Evolutionary conservation across 2,797 vertebrate genomes (phyloP), one percentile per base, ranked within the genome.

Genomic region (Petrocephalus schoutedeni): DNA sequence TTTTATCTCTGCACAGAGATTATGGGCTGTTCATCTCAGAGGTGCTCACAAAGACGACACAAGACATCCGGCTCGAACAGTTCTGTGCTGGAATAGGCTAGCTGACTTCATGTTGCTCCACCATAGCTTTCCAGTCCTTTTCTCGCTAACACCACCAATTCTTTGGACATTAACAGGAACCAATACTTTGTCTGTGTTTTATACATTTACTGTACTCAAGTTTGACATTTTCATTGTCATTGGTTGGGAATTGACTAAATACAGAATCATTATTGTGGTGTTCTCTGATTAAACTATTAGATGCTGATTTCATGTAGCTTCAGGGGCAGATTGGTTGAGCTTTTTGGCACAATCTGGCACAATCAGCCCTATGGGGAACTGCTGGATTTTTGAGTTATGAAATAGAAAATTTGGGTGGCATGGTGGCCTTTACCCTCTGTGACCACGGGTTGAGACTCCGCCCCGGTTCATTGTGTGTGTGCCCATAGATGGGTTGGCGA

Each of bases 1-100:
- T 89, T 87, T 90, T 89, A 91, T 92, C 91, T 90, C 16, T 84
- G 85, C 80, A 67, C 71, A 85, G 86, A 90, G 58, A 88, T 90
- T 84, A 90, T 45, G 64, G 89, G 51, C 58, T 36, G n/a, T 54
- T 41, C 9, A 14, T 82, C 80, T 23, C 49, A 19, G 41, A 16
- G 10, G 16, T 56, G 21, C 51, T 57, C 21, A 57, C 56, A 87
- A 83, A 85, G 56, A 36, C 19, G 12, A 23, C n/a, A 85, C 45
- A 16, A 82, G 59, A 85, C 9, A 67, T 49, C 7, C 5, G 14
- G 49, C 49, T 23, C 32, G 67, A 45, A 28, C 16, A 53, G 51
- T 54, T 4, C 45, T 64, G 14, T 56, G 28, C 19, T 51, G 58
- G 51, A 64, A 56, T 21, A 88, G 28, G 28, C 59, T 32, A 41